phyloP scores from a whole-genome alignment of 1,140 invertebrate genomes.

The Odontomachus brunneus region DNA sequence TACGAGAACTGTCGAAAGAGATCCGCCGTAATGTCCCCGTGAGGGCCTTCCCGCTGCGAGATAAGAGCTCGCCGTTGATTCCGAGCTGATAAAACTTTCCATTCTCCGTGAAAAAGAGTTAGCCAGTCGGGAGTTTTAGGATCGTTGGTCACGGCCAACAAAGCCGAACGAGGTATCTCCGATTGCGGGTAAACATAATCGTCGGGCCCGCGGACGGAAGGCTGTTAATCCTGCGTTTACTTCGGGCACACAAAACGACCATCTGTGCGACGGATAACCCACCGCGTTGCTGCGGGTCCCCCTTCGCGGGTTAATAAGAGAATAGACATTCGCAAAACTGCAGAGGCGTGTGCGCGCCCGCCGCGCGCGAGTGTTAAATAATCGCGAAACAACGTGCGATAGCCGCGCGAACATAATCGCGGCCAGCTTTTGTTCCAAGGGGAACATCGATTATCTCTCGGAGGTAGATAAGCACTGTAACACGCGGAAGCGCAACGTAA shows the following conservation, averaged over 20 bases:
- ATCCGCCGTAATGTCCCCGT: slow-evolving; percentile 47
- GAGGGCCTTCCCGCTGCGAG: neutral
- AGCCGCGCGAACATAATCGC: neutral
- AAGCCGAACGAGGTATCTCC: neutral
- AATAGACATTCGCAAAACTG: too few species aligned
- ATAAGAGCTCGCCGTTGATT: slow-evolving; percentile 1
- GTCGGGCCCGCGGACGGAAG: too few species aligned
- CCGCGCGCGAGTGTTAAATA: neutral
- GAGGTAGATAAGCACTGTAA: neutral
- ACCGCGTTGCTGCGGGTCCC: too few species aligned
- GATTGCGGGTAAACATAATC: neutral
- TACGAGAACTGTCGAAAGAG: neutral
- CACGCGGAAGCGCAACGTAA: neutral
- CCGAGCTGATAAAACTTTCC: neutral
- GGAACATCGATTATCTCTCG: neutral
- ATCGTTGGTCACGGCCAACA: neutral
- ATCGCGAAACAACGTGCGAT: slow-evolving; percentile 6
- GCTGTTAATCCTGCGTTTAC: too few species aligned
- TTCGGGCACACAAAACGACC: too few species aligned
- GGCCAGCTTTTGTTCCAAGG: neutral
- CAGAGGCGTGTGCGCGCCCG: neutral
- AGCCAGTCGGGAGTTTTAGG: neutral
- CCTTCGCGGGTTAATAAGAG: too few species aligned
- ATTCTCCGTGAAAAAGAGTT: neutral
- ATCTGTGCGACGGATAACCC: too few species aligned